These are phyloP conservation scores for Dendrocopos noguchii DNA, from an alignment of 2,113 vertebrate genomes.

Conservation along the genomic window DNA sequence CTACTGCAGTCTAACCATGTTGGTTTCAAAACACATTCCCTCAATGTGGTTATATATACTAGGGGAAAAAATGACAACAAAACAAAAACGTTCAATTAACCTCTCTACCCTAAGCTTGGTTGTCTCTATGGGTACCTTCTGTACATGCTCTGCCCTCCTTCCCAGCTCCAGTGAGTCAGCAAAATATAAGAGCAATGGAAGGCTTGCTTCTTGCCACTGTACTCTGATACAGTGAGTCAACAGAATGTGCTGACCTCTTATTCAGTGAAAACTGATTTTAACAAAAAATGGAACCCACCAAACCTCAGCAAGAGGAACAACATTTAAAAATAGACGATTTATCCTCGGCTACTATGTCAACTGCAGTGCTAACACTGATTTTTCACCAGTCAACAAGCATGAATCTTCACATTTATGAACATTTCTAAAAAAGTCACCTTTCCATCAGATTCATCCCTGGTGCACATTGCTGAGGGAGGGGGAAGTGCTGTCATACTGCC, in stretches of 20 bases:
- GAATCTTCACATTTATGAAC: neutral
- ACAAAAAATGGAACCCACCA: neutral
- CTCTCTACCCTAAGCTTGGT: neutral
- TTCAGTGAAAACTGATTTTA: neutral
- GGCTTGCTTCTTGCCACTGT: neutral
- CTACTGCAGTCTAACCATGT: neutral
- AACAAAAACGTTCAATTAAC: neutral
- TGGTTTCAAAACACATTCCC: neutral
- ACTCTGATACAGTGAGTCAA: neutral
- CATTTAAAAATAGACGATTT: neutral
- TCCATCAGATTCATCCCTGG: neutral
- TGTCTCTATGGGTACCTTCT: neutral
- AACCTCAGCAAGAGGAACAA: neutral
- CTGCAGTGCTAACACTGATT: neutral
- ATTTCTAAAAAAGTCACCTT: neutral
- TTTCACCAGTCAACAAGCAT: neutral
- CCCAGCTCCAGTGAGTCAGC: accelerated
- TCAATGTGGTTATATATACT: neutral
- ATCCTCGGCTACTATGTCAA: neutral
- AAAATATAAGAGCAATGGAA: accelerated
- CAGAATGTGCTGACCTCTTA: neutral
- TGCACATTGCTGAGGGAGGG: neutral
- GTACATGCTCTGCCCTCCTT: neutral
- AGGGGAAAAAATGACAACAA: neutral
- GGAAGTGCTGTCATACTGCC: neutral